Conservation (phyloP, 2,113 vertebrate species). For the Acrocephalus kingi region DNA sequence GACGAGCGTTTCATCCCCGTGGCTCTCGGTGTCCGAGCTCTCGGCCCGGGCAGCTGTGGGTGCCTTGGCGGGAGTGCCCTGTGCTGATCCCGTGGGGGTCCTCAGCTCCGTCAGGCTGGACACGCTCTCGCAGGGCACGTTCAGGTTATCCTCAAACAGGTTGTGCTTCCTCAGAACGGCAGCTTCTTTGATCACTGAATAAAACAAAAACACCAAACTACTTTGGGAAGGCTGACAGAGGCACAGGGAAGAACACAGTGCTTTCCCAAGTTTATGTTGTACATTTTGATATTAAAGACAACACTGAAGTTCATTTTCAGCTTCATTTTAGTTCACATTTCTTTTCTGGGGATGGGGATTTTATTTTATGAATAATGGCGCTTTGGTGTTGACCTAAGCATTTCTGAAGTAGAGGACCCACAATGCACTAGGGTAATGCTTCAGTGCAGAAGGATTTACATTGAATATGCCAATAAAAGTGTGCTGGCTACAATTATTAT, state of each 20-base stretch:
- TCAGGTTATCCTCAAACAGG: slow-evolving; percentile 83
- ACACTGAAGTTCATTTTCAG: not conserved
- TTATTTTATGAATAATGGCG: not conserved
- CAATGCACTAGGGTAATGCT: not conserved
- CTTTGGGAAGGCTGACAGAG: not conserved
- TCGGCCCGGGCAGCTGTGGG: slow-evolving; percentile 4
- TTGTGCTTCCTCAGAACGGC: slow-evolving; percentile 87
- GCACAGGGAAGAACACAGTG: not conserved
- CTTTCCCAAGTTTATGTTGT: not conserved
- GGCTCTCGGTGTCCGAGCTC: slow-evolving; percentile 1
- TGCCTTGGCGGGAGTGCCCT: slow-evolving; percentile 74
- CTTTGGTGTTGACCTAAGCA: not conserved
- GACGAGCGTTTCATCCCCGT: slow-evolving; percentile 5
- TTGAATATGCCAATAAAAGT: not conserved
- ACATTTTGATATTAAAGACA: not conserved
- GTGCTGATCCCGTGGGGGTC: slow-evolving; percentile 73
- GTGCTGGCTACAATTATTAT: not conserved
- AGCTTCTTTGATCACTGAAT: slow-evolving; percentile 89
- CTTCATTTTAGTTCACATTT: not conserved
- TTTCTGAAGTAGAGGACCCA: not conserved
- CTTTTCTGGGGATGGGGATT: not conserved
- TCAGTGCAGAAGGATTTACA: not conserved
- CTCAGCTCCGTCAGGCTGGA: slow-evolving; percentile 82
- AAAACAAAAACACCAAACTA: not conserved
- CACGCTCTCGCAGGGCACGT: slow-evolving; percentile 79